phyloP scores from a whole-genome alignment of 2,113 vertebrate genomes.

The Podocnemis expansa region DNA sequence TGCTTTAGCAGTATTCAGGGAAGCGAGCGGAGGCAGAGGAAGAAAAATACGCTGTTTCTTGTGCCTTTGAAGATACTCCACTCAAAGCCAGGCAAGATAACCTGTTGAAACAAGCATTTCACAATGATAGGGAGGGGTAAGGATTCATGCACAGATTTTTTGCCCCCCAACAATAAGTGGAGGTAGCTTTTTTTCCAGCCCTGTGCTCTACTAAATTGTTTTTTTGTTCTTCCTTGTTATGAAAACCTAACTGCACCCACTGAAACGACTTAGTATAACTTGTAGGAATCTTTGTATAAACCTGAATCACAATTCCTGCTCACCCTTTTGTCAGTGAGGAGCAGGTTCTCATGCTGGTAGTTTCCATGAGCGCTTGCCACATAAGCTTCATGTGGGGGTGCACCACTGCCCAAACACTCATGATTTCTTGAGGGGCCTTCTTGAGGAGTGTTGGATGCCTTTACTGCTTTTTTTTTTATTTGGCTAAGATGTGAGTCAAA shows the following conservation, averaged over 20 bases:
- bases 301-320: background rate
- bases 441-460: background rate
- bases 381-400: background rate
- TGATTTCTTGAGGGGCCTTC: background rate
- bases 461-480: background rate
- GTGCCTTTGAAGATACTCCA: background rate
- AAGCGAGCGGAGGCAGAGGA: background rate
- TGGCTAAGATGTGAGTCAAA: background rate
- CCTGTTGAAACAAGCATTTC: background rate
- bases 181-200: background rate
- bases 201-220: background rate
- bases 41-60: background rate
- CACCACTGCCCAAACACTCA: background rate
- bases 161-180: background rate
- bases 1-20: fast-evolving
- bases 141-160: background rate
- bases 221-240: background rate
- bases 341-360: background rate
- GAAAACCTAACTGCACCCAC: background rate
- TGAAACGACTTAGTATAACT: background rate
- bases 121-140: background rate
- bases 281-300: background rate
- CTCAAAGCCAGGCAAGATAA: background rate
- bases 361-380: background rate
- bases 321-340: background rate